Percentiles rank a stretch among this genome's conserved stretches.
Conservation (phyloP, 2,888 invertebrate genomes). For the Parelbella ahira region DNA sequence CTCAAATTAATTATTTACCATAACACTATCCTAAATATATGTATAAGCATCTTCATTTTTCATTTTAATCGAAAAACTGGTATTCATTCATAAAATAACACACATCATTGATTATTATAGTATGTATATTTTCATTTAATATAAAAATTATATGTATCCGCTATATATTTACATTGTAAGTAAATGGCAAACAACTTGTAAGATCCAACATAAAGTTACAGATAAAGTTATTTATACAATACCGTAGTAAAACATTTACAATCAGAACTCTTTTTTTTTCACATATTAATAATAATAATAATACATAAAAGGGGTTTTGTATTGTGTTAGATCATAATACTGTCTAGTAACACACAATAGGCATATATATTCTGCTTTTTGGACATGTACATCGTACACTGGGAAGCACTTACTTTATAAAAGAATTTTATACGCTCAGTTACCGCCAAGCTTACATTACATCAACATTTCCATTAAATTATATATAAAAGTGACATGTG, state of each 20-base stretch:
- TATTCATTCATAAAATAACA: too few species aligned
- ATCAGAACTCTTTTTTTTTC: slow-evolving; percentile 20
- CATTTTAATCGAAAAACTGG: too few species aligned
- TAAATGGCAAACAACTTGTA: slow-evolving; percentile 69
- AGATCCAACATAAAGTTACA: slow-evolving; percentile 46
- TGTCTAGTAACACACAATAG: slow-evolving; percentile 32
- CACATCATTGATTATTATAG: slow-evolving; percentile 34
- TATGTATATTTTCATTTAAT: slow-evolving; percentile 64
- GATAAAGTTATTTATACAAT: slow-evolving; percentile 20
- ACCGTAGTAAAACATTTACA: slow-evolving; percentile 16
- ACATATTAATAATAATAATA: too few species aligned
- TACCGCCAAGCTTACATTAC: slow-evolving; percentile 6
- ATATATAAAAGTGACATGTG: too few species aligned
- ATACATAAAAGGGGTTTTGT: slow-evolving; percentile 9
- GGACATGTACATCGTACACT: slow-evolving; percentile 13
- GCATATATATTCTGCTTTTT: slow-evolving; percentile 6
- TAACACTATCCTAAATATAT: too few species aligned
- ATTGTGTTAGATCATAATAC: slow-evolving; percentile 40
- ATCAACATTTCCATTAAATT: too few species aligned
- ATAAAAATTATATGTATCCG: slow-evolving; percentile 75
- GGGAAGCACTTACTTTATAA: slow-evolving; percentile 17
- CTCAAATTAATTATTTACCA: too few species aligned
- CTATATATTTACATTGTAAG: slow-evolving; percentile 76
- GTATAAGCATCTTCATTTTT: too few species aligned
- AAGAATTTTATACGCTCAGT: slow-evolving; percentile 2